Evolutionary conservation across 2,113 vertebrate species (phyloP), one percentile per base, ranked within the genome.

Genomic region (Paedocypris sp.): DNA sequence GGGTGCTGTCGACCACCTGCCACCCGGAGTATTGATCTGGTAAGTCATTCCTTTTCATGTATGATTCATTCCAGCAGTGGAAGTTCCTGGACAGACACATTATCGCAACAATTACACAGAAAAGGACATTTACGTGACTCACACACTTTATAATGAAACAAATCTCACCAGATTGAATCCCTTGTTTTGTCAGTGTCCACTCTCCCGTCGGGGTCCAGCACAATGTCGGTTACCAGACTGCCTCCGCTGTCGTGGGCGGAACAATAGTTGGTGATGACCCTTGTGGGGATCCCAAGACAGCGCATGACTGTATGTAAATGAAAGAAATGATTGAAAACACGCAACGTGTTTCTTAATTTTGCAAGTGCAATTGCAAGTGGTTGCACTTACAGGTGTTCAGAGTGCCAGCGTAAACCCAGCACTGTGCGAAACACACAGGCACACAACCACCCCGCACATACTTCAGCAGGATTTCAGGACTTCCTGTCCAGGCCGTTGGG

Each of bases 371-470:
- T 18, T 4, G 2, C 6, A 18, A 2, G 10, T 16, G 25, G 33
- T 16, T 9, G 47, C 80, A 87, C 89, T 78, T 78, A 98, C 95
- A 91, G 0, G 92, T 93, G 75, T 90, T 94, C 69, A 96, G 85
- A 70, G 94, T 89, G 12, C 90, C 94, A 2, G 94, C 92, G 12
- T 81, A 98, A 65, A 97, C 94, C 94, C 94, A 98, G 75, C 95
- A 98, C 65, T 98, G 95, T 11, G 84, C 95, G 0, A 77, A 98
- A 4, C 64, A 66, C 2, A 98, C 87, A 0, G 95, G 82, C 4
- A 42, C 15, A 0, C 70, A 50, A 1, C 80, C 60, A 0, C 75
- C 83, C 59, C 69, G 82, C 54, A 52, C 76, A 43, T 91, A 97
- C 59, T 89, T 77, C 70, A 82, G 54, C 6, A 98, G 85, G 61